Evolutionary conservation across 2,797 vertebrate species (phyloP).

Genomic region (Acanthopagrus latus): DNA sequence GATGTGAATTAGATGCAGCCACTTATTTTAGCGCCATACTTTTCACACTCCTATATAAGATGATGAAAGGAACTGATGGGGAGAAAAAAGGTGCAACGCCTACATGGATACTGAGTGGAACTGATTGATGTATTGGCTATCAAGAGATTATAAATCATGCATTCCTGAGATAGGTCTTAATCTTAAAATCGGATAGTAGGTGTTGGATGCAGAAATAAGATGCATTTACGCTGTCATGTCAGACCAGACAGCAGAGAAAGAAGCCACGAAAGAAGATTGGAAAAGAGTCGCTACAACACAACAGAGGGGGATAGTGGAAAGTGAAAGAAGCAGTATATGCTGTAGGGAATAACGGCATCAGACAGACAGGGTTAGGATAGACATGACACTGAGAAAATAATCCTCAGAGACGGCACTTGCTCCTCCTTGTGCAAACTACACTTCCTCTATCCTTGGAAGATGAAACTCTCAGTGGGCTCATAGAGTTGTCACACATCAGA

Average conservation of each 20-base stretch:
- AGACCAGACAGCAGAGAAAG: slow-evolving; percentile 19
- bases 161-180: slow-evolving; percentile 18
- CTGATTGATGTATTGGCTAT: slow-evolving; percentile 14
- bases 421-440: slow-evolving; percentile 43
- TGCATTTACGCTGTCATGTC: not conserved
- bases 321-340: slow-evolving; percentile 28
- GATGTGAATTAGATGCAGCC: slow-evolving; percentile 33
- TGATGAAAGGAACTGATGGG: slow-evolving; percentile 6
- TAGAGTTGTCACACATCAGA: slow-evolving; percentile 63
- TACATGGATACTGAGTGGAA: slow-evolving; percentile 22
- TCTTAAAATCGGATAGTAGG: not conserved
- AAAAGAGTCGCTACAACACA: slow-evolving; percentile 29
- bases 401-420: slow-evolving; percentile 38
- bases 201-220: slow-evolving; percentile 21
- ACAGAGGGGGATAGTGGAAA: slow-evolving; percentile 16
- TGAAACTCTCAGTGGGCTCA: slow-evolving; percentile 49
- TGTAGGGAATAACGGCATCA: slow-evolving; percentile 45
- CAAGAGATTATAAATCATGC: slow-evolving; percentile 14
- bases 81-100: not conserved
- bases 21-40: slow-evolving; percentile 20
- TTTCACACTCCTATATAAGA: slow-evolving; percentile 19
- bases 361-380: slow-evolving; percentile 43
- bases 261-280: not conserved
- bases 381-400: slow-evolving; percentile 38
- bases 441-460: slow-evolving; percentile 35